Evolutionary conservation across 2,888 invertebrate genomes (phyloP).

Genomic region (Blastobasis lacticolella): DNA sequence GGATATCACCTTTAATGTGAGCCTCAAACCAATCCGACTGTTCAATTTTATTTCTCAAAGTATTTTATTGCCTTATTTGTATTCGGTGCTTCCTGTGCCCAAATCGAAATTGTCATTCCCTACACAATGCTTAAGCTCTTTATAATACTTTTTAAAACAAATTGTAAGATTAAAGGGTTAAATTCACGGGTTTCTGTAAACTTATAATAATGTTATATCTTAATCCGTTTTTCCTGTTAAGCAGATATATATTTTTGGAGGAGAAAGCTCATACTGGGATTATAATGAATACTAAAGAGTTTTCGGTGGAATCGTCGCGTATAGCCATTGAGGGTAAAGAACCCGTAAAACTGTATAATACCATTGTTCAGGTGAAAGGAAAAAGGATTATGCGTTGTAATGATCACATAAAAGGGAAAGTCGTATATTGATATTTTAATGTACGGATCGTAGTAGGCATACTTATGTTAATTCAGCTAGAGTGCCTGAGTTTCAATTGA

Average conservation of each 20-base stretch:
- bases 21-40: conserved; percentile 37
- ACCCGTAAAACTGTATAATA: conserved; percentile 1
- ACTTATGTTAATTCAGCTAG: not conserved
- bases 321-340: not conserved
- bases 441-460: not conserved
- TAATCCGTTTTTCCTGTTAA: conserved; percentile 17
- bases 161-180: too few relatives aligned
- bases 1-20: conserved; percentile 33
- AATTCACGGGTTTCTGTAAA: too few relatives aligned
- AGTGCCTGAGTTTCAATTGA: too few relatives aligned
- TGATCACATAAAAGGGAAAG: conserved; percentile 6
- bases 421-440: not conserved
- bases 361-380: conserved; percentile 7
- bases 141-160: too few relatives aligned
- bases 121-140: too few relatives aligned
- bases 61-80: conserved; percentile 53
- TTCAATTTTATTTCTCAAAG: conserved; percentile 45
- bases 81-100: conserved; percentile 44
- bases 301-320: not conserved
- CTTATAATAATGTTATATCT: too few relatives aligned
- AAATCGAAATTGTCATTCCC: too few relatives aligned
- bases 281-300: conserved; percentile 1
- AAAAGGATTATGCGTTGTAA: conserved; percentile 4
- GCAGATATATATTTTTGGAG: conserved; percentile 33
- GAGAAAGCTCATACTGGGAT: conserved; percentile 11